Conservation (phyloP, 2,888 invertebrate genomes). For the Euzophera pinguis region DNA sequence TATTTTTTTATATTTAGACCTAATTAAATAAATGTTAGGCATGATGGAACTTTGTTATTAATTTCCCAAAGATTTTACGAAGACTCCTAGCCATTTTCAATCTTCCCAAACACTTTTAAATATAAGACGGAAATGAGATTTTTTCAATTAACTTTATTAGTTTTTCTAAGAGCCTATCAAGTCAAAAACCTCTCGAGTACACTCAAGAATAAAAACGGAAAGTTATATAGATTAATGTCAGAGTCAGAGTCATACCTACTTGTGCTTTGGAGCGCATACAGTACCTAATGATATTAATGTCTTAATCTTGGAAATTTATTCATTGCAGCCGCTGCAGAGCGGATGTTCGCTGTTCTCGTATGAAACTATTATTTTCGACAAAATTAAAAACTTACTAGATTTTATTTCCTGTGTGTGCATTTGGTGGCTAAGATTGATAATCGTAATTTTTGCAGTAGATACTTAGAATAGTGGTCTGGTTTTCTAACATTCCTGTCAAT, state of each 20-base stretch:
- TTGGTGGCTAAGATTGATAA: no score
- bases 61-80: neutral
- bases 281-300: constrained; percentile 45
- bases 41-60: neutral
- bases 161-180: constrained; percentile 1
- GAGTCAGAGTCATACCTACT: constrained; percentile 1
- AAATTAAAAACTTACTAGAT: constrained; percentile 23
- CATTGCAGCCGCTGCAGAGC: constrained; percentile 35
- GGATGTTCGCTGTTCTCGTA: constrained; percentile 16
- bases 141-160: constrained; percentile 7
- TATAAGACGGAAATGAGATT: neutral
- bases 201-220: neutral
- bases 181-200: neutral
- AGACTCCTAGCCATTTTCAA: neutral
- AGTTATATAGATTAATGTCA: constrained; percentile 10
- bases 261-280: constrained; percentile 23
- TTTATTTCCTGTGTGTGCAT: no score
- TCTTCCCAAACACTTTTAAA: constrained; percentile 14
- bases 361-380: constrained; percentile 18
- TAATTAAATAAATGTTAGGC: no score
- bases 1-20: no score
- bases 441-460: no score
- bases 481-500: no score
- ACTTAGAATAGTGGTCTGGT: no score
- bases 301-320: constrained; percentile 57